Conservation (phyloP, 2,888 invertebrate species). For the Dermolepida albohirtum region DNA sequence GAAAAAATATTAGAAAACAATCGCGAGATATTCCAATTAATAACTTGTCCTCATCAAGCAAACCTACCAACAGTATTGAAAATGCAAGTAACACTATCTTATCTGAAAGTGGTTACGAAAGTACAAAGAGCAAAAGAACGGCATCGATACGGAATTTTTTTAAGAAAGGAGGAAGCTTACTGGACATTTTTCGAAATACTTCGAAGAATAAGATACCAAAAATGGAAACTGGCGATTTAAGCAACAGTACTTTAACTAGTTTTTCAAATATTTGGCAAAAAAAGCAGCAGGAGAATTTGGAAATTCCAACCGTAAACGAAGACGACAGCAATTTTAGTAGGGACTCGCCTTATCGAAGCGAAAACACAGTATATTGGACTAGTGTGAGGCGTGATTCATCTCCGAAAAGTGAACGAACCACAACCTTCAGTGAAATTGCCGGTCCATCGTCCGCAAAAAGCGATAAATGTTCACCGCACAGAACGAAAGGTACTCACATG, state of each 20-base stretch:
- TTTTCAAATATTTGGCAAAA: constrained; percentile 35
- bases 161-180: constrained; percentile 46
- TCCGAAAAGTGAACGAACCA: neutral
- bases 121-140: constrained; percentile 41
- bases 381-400: neutral
- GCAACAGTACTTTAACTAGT: constrained; percentile 20
- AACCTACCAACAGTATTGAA: constrained; percentile 9
- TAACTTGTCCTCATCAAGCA: neutral
- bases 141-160: constrained; percentile 48
- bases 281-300: constrained; percentile 1
- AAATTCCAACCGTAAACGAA: constrained; percentile 10
- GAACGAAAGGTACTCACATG: constrained; percentile 8
- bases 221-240: neutral
- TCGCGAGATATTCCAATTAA: neutral
- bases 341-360: constrained; percentile 16
- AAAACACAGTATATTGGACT: constrained; percentile 23
- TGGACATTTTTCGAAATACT: constrained; percentile 46
- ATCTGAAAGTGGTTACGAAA: constrained; percentile 51
- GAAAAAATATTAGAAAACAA: neutral
- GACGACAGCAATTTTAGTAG: constrained; percentile 2
- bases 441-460: neutral
- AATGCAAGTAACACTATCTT: constrained; percentile 40
- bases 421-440: constrained; percentile 25
- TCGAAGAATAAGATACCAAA: constrained; percentile 13
- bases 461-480: constrained; percentile 12